Base-by-base conservation (phyloP, 2,113 vertebrate species). In the Neopipo cinnamomea region DNA sequence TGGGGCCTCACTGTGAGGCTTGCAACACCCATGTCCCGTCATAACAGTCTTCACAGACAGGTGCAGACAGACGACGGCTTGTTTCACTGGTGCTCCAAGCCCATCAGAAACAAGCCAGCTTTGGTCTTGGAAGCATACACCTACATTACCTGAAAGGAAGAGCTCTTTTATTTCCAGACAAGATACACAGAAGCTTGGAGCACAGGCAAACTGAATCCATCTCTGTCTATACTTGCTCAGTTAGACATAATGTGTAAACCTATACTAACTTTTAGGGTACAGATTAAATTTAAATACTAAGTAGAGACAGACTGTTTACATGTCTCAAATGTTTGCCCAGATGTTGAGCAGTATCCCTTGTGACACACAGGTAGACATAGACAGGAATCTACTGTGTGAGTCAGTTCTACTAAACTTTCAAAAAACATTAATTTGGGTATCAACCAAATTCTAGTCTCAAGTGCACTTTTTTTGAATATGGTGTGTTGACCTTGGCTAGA, bases 51-150 rank as follows among this genome's bases (percentile, higher is more conserved):
- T 50, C 44, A 20, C 1, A 19, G 76, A 63, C 79, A 92, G 92
- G 76, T 84, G 86, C 76, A 55, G 89, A 52, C 94, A 95, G 78
- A 92, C 55, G 55, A 79, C 55, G 92, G 59, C 88, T 91, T 83
- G 88, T 91, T 91, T 83, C 33, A 0, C 72, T 80, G 37, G 75
- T 58, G 59, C 91, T 93, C 88, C 63, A 41, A 91, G 72, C 55
- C 17, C 35, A 56, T 59, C 72, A 95, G 72, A 95, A 92, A 74
- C 0, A 5, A 86, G 68, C 67, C 41, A 50, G 27, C 83, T 93
- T 93, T 78, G 65, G 89, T 71, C 91, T 91, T 13, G 1, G 72
- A 92, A 42, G 27, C 1, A 0, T 55, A 55, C 19, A 55, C 27
- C 47, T 77, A 80, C 46, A 47, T 27, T 22, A 50, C 47, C 65